Evolutionary conservation across 2,888 invertebrate genomes (phyloP), one percentile per base, ranked within the genome.

Genomic region (Loripinus fragilis): DNA sequence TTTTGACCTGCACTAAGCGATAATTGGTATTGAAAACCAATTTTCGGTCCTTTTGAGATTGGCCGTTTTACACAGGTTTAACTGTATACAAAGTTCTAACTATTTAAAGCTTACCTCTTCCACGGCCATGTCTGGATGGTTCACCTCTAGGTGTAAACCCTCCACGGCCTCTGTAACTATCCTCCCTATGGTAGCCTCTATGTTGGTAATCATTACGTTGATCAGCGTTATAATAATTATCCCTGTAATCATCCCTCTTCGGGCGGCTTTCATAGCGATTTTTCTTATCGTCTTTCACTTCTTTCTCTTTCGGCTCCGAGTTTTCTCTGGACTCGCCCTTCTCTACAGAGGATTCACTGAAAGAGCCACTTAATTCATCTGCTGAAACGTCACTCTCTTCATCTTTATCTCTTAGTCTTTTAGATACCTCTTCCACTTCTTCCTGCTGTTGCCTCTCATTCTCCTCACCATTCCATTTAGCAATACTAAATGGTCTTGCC

Each of bases 81-180:
- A n/a, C n/a, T n/a, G n/a, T n/a, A n/a, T n/a, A n/a, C n/a, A n/a
- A n/a, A n/a, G n/a, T n/a, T n/a, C n/a, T n/a, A n/a, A n/a, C n/a
- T n/a, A n/a, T n/a, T n/a, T n/a, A n/a, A n/a, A n/a, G 25, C 52
- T 52, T 25, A 60, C 60, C 60, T 28, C 28, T 78, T 90, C 92
- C 92, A 80, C 98, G 95, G 7, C 98, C 98, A 76, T 97, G 96
- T 70, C 97, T 95, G 0, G 97, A 97, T 0, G 98, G 98, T 93
- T 97, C 97, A 0, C 98, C 98, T 30, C 97, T 95, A 0, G 97
- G 97, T 0, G 97, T 96, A 94, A 97, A 90, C 20, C 85, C 81
- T 35, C 86, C 85, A 28, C 85, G 79, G 42, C 83, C 72, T 15
- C 76, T 78, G 2, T 75, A 73, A 33, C 81, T 71, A 42, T 80